phyloP scores from a whole-genome alignment of 2,113 vertebrate genomes.

The Clarias macrocephalus region DNA sequence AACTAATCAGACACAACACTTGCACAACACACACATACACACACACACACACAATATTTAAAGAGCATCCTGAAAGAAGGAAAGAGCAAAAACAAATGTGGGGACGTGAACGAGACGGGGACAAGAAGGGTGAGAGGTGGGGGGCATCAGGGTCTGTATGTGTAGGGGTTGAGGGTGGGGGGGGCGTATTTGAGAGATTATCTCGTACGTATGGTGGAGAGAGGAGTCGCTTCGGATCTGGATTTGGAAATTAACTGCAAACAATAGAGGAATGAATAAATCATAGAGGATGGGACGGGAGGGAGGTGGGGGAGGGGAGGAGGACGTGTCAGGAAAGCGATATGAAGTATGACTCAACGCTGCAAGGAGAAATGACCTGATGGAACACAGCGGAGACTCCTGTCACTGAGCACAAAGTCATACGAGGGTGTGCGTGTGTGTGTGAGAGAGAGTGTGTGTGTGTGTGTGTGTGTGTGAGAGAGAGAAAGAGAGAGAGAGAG shows the following conservation, averaged over 20 bases:
- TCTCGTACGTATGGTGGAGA: constrained; percentile 35
- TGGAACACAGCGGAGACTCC: constrained; percentile 30
- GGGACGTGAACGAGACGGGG: constrained; percentile 40
- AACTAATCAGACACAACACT: constrained; percentile 52
- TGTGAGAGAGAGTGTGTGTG: constrained; percentile 51
- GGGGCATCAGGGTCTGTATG: too few relatives aligned
- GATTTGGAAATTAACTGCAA: constrained; percentile 60
- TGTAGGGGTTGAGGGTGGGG: constrained; percentile 21
- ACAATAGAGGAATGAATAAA: constrained; percentile 56
- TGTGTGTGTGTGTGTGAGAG: constrained; percentile 18
- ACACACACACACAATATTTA: constrained; percentile 56
- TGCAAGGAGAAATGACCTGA: constrained; percentile 47
- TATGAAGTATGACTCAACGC: constrained; percentile 41
- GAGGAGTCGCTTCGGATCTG: constrained; percentile 57
- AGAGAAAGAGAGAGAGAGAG: too few relatives aligned
- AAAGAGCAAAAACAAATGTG: constrained; percentile 52
- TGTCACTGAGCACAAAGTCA: constrained; percentile 24
- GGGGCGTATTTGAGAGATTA: constrained; percentile 37
- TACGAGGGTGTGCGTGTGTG: constrained; percentile 47
- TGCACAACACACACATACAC: constrained; percentile 18
- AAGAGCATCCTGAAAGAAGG: constrained; percentile 67
- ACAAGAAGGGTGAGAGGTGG: constrained; percentile 43
- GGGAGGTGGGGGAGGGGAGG: constrained; percentile 36
- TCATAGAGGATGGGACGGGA: constrained; percentile 48
- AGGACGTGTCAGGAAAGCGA: constrained; percentile 37